Evolutionary conservation across 2,113 vertebrate genomes (phyloP).

Genomic region (Rattus rattus): DNA sequence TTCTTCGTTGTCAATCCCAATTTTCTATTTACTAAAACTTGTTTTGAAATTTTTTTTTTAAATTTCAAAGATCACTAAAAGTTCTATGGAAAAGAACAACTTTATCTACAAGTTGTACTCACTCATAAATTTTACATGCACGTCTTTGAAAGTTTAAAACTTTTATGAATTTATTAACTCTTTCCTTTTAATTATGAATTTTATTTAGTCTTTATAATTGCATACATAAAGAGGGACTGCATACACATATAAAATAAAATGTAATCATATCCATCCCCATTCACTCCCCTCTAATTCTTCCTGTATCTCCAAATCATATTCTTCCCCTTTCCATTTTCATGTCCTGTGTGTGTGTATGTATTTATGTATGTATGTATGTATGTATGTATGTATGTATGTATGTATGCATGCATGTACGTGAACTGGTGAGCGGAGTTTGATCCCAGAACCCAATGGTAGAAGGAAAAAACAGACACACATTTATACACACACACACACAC

Average conservation of each 20-base stretch:
- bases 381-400: not conserved
- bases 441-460: not conserved
- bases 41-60: not conserved
- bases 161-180: not conserved
- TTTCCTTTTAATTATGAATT: not conserved
- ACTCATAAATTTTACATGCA: not conserved
- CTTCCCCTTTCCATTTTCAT: not conserved
- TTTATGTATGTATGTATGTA: not conserved
- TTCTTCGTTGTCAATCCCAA: not conserved
- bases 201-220: not conserved
- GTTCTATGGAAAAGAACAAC: not conserved
- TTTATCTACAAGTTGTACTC: not conserved
- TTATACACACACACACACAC: not conserved
- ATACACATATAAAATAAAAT: not conserved
- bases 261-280: no score
- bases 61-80: conserved; percentile 48
- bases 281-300: not conserved
- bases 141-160: conserved; percentile 6
- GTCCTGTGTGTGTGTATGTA: not conserved
- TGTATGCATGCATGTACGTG: not conserved
- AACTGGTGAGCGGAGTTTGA: not conserved
- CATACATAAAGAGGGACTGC: not conserved
- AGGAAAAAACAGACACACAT: not conserved
- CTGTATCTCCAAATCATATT: not conserved
- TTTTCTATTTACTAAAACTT: not conserved